phyloP scores from a whole-genome alignment of 2,113 vertebrate genomes.

The Desmodus rotundus region DNA sequence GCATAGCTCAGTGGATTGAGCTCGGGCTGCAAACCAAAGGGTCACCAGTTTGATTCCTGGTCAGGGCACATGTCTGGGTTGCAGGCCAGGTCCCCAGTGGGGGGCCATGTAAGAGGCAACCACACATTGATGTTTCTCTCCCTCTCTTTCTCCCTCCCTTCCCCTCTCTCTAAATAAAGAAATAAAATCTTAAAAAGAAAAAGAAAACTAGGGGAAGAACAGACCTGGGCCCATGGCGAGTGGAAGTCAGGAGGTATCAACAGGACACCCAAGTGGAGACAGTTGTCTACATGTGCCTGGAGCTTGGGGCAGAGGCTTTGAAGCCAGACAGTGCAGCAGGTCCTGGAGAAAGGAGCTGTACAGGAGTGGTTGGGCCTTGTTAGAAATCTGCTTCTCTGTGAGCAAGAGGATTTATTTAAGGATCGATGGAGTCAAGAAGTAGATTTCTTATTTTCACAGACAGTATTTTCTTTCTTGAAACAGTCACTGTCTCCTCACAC shows the following conservation, averaged over 20 bases:
- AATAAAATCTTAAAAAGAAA: too few relatives aligned
- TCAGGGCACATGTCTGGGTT: too few relatives aligned
- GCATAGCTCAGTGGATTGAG: too few relatives aligned
- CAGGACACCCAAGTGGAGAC: background rate
- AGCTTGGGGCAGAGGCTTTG: background rate
- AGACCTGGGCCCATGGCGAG: background rate
- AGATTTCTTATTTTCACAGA: conserved; percentile 13
- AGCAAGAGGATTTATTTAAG: background rate
- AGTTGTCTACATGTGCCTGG: background rate
- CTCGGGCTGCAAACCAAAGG: too few relatives aligned
- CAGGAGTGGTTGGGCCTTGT: background rate
- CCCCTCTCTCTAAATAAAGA: too few relatives aligned
- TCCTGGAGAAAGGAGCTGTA: background rate
- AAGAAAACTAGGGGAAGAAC: background rate
- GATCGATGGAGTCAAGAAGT: background rate
- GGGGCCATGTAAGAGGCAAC: too few relatives aligned
- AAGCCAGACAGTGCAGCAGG: background rate
- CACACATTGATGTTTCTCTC: too few relatives aligned
- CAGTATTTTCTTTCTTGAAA: conserved; percentile 40
- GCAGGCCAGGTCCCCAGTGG: too few relatives aligned
- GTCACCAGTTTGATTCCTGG: too few relatives aligned
- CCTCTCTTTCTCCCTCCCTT: too few relatives aligned
- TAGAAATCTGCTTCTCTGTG: background rate
- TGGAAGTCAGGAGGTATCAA: background rate
- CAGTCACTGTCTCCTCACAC: background rate